Evolutionary conservation across 2,113 vertebrate species (phyloP).

Genomic region (Tetraodon nigroviridis): DNA sequence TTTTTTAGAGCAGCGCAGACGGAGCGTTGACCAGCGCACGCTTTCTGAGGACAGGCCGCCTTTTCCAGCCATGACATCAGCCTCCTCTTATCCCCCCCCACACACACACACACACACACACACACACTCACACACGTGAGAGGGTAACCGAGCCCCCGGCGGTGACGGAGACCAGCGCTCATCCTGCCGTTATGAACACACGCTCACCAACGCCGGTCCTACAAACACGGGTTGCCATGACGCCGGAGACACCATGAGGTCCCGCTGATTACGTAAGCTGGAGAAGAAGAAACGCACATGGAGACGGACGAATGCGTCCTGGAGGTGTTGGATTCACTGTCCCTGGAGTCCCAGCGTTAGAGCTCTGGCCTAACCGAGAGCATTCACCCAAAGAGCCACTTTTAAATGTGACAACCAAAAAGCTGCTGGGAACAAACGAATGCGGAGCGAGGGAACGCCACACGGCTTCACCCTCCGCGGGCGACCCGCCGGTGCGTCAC

Average conservation of each 20-base stretch:
- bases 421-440: no score
- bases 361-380: no score
- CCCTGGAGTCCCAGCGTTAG: no score
- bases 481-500: conserved; percentile 11
- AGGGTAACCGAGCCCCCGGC: conserved; percentile 17
- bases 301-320: not conserved
- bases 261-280: conserved; percentile 54
- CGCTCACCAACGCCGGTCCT: conserved; percentile 40
- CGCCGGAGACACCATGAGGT: conserved; percentile 35
- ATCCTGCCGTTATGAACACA: conserved; percentile 34
- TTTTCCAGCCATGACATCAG: conserved; percentile 52
- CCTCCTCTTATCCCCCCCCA: conserved; percentile 11
- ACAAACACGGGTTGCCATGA: conserved; percentile 59
- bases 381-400: no score
- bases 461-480: not conserved
- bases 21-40: conserved; percentile 25
- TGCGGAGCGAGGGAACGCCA: no score
- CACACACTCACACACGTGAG: conserved; percentile 32
- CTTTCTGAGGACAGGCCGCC: conserved; percentile 25
- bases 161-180: conserved; percentile 28
- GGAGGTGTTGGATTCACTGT: not conserved
- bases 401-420: no score
- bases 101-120: no score
- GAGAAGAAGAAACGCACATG: conserved; percentile 43
- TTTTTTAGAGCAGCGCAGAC: conserved; percentile 17